Base-by-base conservation (phyloP, 2,113 vertebrate species). In the Peucedramus taeniatus region DNA sequence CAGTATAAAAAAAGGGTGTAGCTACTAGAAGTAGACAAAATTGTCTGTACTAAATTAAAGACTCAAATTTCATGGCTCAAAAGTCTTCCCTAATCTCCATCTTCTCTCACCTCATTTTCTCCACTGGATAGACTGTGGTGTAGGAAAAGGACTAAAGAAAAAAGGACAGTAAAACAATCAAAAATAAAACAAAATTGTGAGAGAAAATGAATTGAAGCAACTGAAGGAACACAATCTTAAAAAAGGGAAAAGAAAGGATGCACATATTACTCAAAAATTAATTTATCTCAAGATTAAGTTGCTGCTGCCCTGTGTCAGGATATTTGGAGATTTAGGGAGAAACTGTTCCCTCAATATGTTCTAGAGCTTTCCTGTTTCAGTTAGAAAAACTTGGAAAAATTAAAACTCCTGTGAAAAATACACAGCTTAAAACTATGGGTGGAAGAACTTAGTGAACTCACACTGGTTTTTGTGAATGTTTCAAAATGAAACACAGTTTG, bases 401-500 rank as follows among this genome's bases (percentile, higher is more conserved):
- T 23, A 33, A 85, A 57, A 56, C 18, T 82, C 51, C 40, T 69
- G n/a, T 88, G 51, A 90, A 76, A 94, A 93, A 90, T 9, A 40
- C 28, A 42, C 20, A 84, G 28, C 31, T 53, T 75, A 51, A 70
- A 86, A 56, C 33, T 76, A 21, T 12, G 12, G 20, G 39, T 40
- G 66, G 90, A 86, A 83, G 54, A 81, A 94, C 72, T 59, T 16
- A 11, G 57, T 33, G 57, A 94, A 45, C 66, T 93, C 71, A 60
- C 53, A 30, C 47, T 64, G 63, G 0, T 72, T 93, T 91, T 42
- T 33, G 59, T 72, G 80, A 94, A 86, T 80, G 57, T 78, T 80
- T 76, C 63, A 72, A 75, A 91, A 94, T 39, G 63, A 94, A 96
- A 74, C 89, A 76, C 65, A 87, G 57, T 71, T 72, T 66, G 92